Conservation (phyloP, 2,797 vertebrate species). For the Notoglanidium macrostoma region DNA sequence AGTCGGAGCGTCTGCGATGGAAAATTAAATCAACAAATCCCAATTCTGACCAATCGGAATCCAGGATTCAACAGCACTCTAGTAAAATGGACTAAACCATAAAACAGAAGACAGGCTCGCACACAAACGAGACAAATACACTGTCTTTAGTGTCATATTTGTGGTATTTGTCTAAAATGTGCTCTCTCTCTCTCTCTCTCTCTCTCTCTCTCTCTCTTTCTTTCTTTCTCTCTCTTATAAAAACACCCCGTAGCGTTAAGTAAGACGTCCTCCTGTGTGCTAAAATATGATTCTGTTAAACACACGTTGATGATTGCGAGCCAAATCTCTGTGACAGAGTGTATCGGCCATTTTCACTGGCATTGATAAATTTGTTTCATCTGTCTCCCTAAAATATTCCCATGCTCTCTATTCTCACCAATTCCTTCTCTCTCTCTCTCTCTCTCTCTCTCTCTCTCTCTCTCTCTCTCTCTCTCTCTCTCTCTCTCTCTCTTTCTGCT, state of each 20-base stretch:
- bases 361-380: constrained; percentile 31
- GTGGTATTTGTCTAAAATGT: not conserved
- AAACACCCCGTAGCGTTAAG: not conserved
- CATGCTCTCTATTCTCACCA: constrained; percentile 20
- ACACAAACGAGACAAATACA: not conserved
- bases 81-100: not conserved
- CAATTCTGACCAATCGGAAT: not conserved
- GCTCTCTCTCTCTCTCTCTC: constrained; percentile 17
- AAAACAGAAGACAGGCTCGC: not conserved
- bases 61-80: not conserved
- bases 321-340: constrained; percentile 21
- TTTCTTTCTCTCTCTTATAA: not conserved
- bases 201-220: constrained; percentile 25
- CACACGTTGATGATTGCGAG: not conserved
- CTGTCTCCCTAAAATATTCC: constrained; percentile 11
- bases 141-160: not conserved
- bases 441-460: constrained; percentile 23
- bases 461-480: not conserved
- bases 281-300: constrained; percentile 5
- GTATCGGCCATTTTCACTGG: constrained; percentile 10
- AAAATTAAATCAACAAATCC: not conserved
- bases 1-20: not conserved
- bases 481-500: not conserved
- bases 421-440: not conserved
- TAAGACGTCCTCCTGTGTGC: constrained; percentile 10